phyloP scores from a whole-genome alignment of 2,113 vertebrate species.

The Electrona antarctica region DNA sequence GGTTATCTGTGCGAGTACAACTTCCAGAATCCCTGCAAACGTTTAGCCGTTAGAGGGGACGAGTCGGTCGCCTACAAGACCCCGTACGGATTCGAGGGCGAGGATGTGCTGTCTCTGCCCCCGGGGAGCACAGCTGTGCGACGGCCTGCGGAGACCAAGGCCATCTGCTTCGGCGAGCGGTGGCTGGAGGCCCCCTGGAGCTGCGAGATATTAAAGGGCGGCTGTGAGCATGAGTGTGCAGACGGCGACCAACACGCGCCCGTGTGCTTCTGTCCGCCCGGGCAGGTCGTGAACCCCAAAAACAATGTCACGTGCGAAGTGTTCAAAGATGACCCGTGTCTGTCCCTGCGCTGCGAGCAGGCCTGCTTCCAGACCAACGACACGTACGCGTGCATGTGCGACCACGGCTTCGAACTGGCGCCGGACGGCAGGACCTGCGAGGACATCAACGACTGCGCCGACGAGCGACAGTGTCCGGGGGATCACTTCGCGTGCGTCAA shows the following conservation, averaged over 20 bases:
- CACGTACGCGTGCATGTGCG: conserved; percentile 51
- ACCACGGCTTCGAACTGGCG: conserved; percentile 51
- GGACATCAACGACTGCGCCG: conserved; percentile 65
- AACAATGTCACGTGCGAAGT: conserved; percentile 59
- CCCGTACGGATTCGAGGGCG: conserved; percentile 18
- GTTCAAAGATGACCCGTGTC: conserved; percentile 37
- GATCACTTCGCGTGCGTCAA: conserved; percentile 58
- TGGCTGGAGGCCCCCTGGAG: conserved; percentile 70
- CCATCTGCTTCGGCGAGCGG: conserved; percentile 39
- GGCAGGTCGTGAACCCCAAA: background rate
- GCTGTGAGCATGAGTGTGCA: conserved; percentile 60
- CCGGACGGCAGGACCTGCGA: conserved; percentile 51
- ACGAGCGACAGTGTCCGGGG: conserved; percentile 55
- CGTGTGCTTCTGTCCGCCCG: conserved; percentile 59
- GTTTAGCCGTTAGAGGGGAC: fast-evolving
- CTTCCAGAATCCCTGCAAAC: conserved; percentile 15
- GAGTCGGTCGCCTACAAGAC: conserved; percentile 35
- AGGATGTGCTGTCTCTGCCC: conserved; percentile 11
- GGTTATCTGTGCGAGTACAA: conserved; percentile 70
- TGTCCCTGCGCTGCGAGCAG: conserved; percentile 41
- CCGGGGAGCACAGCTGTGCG: conserved; percentile 44
- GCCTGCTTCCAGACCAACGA: conserved; percentile 23
- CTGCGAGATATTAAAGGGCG: conserved; percentile 60
- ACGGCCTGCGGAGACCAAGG: conserved; percentile 20
- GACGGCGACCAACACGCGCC: background rate